These are phyloP conservation scores for Meriones psammophilus DNA, from an alignment of 2,797 vertebrate genomes.

Conservation along the genomic window DNA sequence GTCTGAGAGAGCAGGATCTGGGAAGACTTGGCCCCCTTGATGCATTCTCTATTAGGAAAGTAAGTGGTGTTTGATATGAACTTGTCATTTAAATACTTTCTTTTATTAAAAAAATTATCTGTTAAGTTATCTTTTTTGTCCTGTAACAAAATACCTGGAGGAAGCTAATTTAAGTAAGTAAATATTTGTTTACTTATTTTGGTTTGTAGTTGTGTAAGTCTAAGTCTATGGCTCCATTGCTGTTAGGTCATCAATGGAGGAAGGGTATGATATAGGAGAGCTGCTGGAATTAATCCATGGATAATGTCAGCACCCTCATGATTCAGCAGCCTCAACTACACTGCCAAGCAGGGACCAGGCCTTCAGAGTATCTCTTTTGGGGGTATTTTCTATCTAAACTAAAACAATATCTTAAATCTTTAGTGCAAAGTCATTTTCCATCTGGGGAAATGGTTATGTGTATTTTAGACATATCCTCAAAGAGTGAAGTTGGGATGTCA, in stretches of 20 bases:
- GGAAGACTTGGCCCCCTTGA: neutral
- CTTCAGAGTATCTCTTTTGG: neutral
- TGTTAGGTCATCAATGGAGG: no score
- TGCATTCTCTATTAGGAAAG: neutral
- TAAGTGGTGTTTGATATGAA: neutral
- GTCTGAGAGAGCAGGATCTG: neutral
- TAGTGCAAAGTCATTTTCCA: neutral
- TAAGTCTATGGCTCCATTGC: neutral
- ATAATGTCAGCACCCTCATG: no score
- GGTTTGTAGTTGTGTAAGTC: neutral
- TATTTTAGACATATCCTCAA: neutral
- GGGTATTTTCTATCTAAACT: neutral
- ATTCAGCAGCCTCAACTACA: neutral
- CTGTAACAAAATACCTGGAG: neutral
- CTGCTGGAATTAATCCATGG: neutral
- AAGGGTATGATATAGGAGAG: neutral
- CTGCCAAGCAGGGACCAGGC: neutral
- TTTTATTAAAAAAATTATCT: constrained; percentile 34
- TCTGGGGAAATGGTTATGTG: neutral
- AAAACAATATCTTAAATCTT: neutral
- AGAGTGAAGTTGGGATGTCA: neutral
- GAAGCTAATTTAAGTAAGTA: neutral
- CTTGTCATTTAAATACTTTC: neutral
- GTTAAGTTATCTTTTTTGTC: neutral
- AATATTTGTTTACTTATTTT: neutral